Evolutionary conservation across 2,797 vertebrate genomes (phyloP), one percentile per base, ranked within the genome.

Genomic region (Pogoniulus pusillus): DNA sequence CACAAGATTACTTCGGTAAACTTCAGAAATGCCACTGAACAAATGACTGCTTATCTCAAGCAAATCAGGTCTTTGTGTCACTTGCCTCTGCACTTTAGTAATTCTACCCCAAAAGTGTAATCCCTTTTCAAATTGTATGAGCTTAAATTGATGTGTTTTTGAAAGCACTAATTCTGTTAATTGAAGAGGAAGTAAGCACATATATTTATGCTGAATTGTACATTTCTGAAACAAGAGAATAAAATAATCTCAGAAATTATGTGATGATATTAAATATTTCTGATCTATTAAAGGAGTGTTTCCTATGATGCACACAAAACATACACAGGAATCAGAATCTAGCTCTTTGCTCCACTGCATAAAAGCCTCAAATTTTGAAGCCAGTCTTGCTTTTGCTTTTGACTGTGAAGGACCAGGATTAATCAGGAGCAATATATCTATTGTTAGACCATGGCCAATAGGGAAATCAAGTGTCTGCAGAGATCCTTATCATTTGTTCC

Each of bases 51-150:
- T 71, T 85, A 10, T 64, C 30, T 66, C 16, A 83, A 81, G 34
- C 27, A 76, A 91, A 66, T 6, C 10, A 65, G 6, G 32, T 55
- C 51, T 71, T 64, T 30, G 74, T 32, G 12, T 26, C 14, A 79
- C 81, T 57, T 75, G 8, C 3, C 11, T 3, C 14, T 55, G 27
- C 57, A 19, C 27, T 75, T 59, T 59, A 87, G 53, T 16, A 87
- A 13, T 16, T 1, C 1, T 80, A 37, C 5, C 4, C 34, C 1
- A 10, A 62, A 76, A 68, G 35, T 27, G 1, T 15, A 27, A 55
- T 8, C 4, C 2, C 5, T 63, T 86, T 75, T 76, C 7, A 34
- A 86, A 84, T 5, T 39, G 1, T 16, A 16, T 51, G 4, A 85
- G 4, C 2, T 11, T 87, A 65, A 71, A 49, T 6, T 16, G 6